Evolutionary conservation across 2,888 invertebrate genomes (phyloP), one percentile per base, ranked within the genome.

Genomic region (Carabus problematicus): DNA sequence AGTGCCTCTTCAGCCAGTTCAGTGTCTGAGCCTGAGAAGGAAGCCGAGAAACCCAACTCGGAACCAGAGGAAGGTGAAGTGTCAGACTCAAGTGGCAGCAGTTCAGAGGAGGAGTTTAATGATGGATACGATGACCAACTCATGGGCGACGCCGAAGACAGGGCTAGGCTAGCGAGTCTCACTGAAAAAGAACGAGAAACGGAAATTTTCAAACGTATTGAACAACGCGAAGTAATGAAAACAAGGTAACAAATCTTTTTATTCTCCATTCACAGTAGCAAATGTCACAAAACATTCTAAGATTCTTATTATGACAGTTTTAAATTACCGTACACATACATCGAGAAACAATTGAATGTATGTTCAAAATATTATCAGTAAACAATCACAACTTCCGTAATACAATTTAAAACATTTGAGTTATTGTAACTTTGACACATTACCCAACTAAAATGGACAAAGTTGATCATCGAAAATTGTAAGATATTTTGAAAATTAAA

Each of bases 141-240:
- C 39, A 97, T 98, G 92, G 97, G 97, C 0, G 97, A 98, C 81
- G 97, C 94, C 71, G 97, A 95, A 74, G 98, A 98, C 84, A 89
- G 94, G 76, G 92, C 93, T 1, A 84, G 94, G 0, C 84, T 98
- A 54, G 95, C 95, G 9, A 90, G 92, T 72, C 91, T 98, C 88
- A 97, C 97, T 0, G 98, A 98, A 79, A 97, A 96, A 77, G 98
- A 98, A 79, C 85, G 98, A 52, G 98, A 99, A 83, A 95, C 97
- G 67, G 98, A 98, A 82, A 92, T 99, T 75, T 99, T 95, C 81
- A 96, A 97, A 80, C 88, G 98, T 62, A 95, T 97, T 61, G 98
- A 98, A 82, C 91, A 95, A 76, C 86, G 98, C 75, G 97, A 98
- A 80, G 89, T 93, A 0, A 91, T 97, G 88, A 94, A 94, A 79